Evolutionary conservation across 2,888 invertebrate genomes (phyloP).

Genomic region (Cheilosia grossa): DNA sequence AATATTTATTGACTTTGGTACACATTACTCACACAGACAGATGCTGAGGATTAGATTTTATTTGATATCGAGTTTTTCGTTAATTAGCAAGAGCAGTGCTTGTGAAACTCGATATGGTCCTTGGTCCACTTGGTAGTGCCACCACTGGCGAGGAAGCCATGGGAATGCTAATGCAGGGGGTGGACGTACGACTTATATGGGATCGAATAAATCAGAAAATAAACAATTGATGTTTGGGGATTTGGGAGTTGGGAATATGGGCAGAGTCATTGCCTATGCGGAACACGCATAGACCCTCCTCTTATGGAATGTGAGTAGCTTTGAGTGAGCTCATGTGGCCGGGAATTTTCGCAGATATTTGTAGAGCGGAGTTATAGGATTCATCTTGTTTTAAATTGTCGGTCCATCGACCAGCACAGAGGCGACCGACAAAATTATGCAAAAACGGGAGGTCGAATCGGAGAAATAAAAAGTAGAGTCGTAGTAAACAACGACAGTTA

Average conservation of each 20-base stretch:
- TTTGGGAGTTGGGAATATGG: neutral
- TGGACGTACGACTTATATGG: neutral
- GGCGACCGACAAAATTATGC: too few relatives aligned
- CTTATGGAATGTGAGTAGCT: too few relatives aligned
- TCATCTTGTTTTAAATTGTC: too few relatives aligned
- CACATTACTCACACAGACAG: neutral
- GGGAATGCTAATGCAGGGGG: slow-evolving; percentile 1
- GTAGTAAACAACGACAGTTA: too few relatives aligned
- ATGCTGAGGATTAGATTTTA: slow-evolving; percentile 29
- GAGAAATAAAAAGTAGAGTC: too few relatives aligned
- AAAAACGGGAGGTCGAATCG: too few relatives aligned
- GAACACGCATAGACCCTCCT: too few relatives aligned
- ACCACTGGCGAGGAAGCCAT: neutral
- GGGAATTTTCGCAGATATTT: too few relatives aligned
- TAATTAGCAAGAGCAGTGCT: slow-evolving; percentile 48
- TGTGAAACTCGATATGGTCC: slow-evolving; percentile 34
- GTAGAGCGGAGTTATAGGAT: too few relatives aligned
- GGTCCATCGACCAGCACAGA: too few relatives aligned
- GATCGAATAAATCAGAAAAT: neutral
- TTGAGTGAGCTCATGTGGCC: too few relatives aligned
- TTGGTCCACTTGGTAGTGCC: neutral
- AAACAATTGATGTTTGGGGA: slow-evolving; percentile 17
- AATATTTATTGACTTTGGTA: slow-evolving; percentile 24
- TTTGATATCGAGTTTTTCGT: slow-evolving; percentile 52
- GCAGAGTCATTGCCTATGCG: neutral